These are phyloP conservation scores for Salpingus planirostris DNA, from an alignment of 2,888 invertebrate genomes.

Conservation along the genomic window DNA sequence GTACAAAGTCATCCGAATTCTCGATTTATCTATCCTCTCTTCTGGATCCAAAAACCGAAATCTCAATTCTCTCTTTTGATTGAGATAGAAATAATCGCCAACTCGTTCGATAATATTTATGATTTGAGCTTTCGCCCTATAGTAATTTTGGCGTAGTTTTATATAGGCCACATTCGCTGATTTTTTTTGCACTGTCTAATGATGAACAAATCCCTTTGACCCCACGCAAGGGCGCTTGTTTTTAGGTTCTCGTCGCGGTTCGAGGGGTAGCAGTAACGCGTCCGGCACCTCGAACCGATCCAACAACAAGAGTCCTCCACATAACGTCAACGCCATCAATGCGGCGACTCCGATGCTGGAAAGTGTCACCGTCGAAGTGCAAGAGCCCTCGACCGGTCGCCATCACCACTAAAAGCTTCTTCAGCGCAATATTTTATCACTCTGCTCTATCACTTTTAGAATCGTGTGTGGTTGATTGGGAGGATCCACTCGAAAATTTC, in stretches of 20 bases:
- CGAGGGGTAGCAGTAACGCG: constrained; percentile 67
- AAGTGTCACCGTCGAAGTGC: constrained; percentile 68
- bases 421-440: constrained; percentile 3
- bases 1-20: too few relatives aligned
- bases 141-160: too few relatives aligned
- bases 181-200: constrained; percentile 17
- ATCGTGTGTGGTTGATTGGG: too few relatives aligned
- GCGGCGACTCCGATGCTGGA: constrained; percentile 46
- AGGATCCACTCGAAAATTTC: too few relatives aligned
- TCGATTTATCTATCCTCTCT: too few relatives aligned
- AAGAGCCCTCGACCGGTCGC: constrained; percentile 55
- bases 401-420: constrained; percentile 17
- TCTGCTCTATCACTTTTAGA: background rate
- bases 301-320: constrained; percentile 49
- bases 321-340: constrained; percentile 27
- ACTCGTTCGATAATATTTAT: too few relatives aligned
- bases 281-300: constrained; percentile 66
- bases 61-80: too few relatives aligned
- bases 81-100: too few relatives aligned
- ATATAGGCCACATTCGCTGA: too few relatives aligned
- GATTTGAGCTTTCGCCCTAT: too few relatives aligned
- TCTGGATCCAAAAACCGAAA: too few relatives aligned
- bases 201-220: constrained; percentile 30
- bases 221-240: constrained; percentile 36
- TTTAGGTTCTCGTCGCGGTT: constrained; percentile 58